Evolutionary conservation across 2,113 vertebrate species (phyloP), one percentile per base, ranked within the genome.

Genomic region (Pandion haliaetus): DNA sequence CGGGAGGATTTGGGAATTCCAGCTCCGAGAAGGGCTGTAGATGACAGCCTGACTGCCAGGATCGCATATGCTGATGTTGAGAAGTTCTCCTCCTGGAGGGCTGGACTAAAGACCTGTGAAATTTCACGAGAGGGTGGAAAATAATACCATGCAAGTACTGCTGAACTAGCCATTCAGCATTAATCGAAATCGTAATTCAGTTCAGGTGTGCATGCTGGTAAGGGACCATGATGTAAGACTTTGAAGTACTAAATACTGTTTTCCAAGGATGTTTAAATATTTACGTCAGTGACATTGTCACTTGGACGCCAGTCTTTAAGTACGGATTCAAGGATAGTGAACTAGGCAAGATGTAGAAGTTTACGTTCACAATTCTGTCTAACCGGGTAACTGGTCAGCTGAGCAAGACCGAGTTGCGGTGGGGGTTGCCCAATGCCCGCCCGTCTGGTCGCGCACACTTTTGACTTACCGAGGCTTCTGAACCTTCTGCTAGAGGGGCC

Each of bases 361-460:
- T 65, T 8, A 20, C 24, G 31, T 8, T 63, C 7, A 28, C 44
- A 38, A 0, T 42, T 69, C 31, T 54, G 17, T n/a, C 29, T 45
- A 26, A 47, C 12, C 5, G 6, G 6, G 52, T 50, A 34, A 15
- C 40, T 24, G 55, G 9, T 69, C 25, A 50, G 45, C 62, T 55
- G 40, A 71, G 34, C 52, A 42, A 8, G 55, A 8, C 6, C 6
- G 44, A 36, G 25, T 31, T 31, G 3, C 0, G 2, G 29, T 26
- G 38, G 24, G 63, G 40, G 5, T n/a, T 38, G 57, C 61, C 61
- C 54, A 49, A 36, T 42, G 71, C 31, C 50, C 1, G 1, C 34
- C 1, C 10, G 18, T 62, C 8, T 0, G 1, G 10, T 40, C 21
- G 38, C 38, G 28, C 13, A 10, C 5, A 1, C 36, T 40, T 29